A percentile compares a stretch with the other conserved stretches of the same genome.
Conservation (phyloP, 2,113 vertebrate genomes). For the Hoplias malabaricus region DNA sequence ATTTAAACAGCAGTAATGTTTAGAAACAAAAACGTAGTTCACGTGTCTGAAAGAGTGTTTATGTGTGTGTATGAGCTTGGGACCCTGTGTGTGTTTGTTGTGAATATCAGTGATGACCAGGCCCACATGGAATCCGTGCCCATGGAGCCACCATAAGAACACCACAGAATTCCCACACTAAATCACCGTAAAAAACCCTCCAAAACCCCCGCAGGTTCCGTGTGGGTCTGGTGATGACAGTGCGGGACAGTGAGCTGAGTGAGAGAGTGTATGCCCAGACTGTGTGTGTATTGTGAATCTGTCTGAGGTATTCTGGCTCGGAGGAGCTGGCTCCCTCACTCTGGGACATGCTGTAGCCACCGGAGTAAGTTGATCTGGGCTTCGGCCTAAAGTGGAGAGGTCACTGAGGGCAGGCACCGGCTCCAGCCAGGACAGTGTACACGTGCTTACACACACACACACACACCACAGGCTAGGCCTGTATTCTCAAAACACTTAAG, state of each 20-base stretch:
- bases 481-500: background rate
- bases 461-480: background rate
- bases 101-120: background rate
- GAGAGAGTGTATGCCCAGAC: background rate
- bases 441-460: no score
- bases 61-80: background rate
- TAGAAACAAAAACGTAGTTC: no score
- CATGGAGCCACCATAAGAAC: no score
- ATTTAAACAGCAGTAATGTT: no score
- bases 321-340: background rate
- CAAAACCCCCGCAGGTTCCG: no score
- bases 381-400: conserved; percentile 7
- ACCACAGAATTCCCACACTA: no score
- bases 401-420: conserved; percentile 37
- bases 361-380: conserved; percentile 54
- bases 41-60: background rate
- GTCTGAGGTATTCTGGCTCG: conserved; percentile 29
- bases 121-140: no score
- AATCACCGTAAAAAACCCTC: no score
- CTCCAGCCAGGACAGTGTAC: background rate
- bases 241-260: background rate
- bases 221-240: no score
- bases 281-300: conserved; percentile 15
- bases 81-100: conserved; percentile 4
- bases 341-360: conserved; percentile 44